Evolutionary conservation across 2,113 vertebrate species (phyloP).

Genomic region (Uropsilus gracilis): DNA sequence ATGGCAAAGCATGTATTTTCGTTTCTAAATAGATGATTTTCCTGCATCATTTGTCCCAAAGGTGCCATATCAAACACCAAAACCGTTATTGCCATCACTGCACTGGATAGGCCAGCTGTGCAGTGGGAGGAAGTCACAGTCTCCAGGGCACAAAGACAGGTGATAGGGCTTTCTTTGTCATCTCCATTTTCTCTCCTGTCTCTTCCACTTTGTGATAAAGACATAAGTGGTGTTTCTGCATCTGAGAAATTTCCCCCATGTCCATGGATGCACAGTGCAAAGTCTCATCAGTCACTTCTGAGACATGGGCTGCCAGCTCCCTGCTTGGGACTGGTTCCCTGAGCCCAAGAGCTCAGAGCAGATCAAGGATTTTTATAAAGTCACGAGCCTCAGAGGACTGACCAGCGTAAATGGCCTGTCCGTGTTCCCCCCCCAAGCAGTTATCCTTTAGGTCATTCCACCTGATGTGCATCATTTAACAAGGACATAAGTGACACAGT

Average conservation of each 20-base stretch:
- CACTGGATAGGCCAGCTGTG: background rate
- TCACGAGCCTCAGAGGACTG: slow-evolving; percentile 39
- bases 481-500: background rate
- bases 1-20: background rate
- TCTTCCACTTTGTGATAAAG: background rate
- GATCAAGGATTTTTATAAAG: slow-evolving; percentile 22
- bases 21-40: background rate
- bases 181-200: background rate
- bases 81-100: background rate
- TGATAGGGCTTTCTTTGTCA: background rate
- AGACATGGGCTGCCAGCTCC: no score
- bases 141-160: background rate
- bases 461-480: slow-evolving; percentile 63
- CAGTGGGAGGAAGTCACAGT: background rate
- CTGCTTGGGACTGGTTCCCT: no score
- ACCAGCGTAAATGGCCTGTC: background rate
- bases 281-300: background rate
- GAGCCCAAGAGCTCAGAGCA: background rate
- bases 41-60: background rate
- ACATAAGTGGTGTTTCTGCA: background rate
- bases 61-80: background rate
- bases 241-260: background rate
- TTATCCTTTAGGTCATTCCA: slow-evolving; percentile 54
- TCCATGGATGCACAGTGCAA: background rate
- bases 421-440: slow-evolving; percentile 50